Conservation (phyloP, 2,113 vertebrate species). For the Chaetodon trifascialis region DNA sequence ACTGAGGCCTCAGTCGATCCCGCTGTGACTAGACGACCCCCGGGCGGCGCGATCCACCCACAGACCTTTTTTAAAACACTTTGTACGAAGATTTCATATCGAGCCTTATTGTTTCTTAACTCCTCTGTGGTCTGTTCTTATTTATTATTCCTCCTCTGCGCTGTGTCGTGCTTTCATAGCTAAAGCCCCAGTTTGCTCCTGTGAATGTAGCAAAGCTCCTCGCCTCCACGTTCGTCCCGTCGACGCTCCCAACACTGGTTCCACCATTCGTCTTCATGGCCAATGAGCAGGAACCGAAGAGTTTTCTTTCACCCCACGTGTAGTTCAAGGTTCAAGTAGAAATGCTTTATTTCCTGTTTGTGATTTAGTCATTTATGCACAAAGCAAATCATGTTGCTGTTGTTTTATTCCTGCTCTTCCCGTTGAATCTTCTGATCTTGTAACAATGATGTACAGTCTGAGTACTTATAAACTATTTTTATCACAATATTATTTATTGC, state of each 20-base stretch:
- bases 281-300: slow-evolving; percentile 62
- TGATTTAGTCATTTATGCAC: slow-evolving; percentile 82
- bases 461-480: slow-evolving; percentile 98
- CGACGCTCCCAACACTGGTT: slow-evolving; percentile 65
- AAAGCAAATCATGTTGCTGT: slow-evolving; percentile 88
- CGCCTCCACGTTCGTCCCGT: slow-evolving; percentile 54
- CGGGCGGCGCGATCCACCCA: slow-evolving; percentile 65
- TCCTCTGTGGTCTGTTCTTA: slow-evolving; percentile 72
- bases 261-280: slow-evolving; percentile 28
- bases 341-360: slow-evolving; percentile 68
- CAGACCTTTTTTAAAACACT: slow-evolving; percentile 54
- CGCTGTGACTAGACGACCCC: slow-evolving; percentile 40
- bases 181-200: slow-evolving; percentile 68
- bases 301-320: slow-evolving; percentile 78
- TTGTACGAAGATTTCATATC: slow-evolving; percentile 82
- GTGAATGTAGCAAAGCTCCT: slow-evolving; percentile 51
- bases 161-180: slow-evolving; percentile 67
- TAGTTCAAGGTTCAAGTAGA: slow-evolving; percentile 77
- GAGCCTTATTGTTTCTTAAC: slow-evolving; percentile 91
- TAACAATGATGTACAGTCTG: slow-evolving; percentile 98
- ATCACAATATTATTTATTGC: slow-evolving; percentile 99
- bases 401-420: slow-evolving; percentile 84
- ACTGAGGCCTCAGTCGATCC: slow-evolving; percentile 75
- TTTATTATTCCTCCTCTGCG: slow-evolving; percentile 74
- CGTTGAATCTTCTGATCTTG: slow-evolving; percentile 88